A percentile compares a stretch with the other conserved stretches of the same genome.
Evolutionary conservation across 2,113 vertebrate genomes (phyloP).

Genomic region (Coreoperca whiteheadi): DNA sequence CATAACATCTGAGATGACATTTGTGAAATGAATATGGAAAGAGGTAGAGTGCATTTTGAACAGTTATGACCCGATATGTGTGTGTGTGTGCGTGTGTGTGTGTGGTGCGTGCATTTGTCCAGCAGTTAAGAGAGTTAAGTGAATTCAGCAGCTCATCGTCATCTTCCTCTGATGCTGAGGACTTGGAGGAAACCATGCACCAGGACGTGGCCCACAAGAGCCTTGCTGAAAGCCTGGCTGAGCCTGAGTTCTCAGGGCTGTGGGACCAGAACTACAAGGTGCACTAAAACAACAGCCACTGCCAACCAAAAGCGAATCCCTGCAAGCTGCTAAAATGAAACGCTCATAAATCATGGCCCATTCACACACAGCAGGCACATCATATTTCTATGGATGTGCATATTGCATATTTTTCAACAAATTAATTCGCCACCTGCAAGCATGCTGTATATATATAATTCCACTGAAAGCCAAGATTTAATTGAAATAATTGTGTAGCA

Average conservation of each 20-base stretch:
- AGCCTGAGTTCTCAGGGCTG: constrained; percentile 90
- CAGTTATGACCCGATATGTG: background rate
- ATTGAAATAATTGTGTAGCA: background rate
- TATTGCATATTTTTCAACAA: constrained; percentile 5
- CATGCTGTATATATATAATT: background rate
- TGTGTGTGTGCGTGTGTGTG: constrained; percentile 24
- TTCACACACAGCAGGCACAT: constrained; percentile 39
- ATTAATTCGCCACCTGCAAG: constrained; percentile 20
- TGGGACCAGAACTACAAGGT: constrained; percentile 81
- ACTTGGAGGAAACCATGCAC: constrained; percentile 17
- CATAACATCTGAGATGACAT: background rate
- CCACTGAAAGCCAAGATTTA: background rate
- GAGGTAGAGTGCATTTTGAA: background rate
- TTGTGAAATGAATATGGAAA: background rate
- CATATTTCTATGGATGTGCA: constrained; percentile 12
- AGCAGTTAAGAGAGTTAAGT: constrained; percentile 42
- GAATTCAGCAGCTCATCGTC: constrained; percentile 63
- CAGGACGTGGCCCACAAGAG: constrained; percentile 60
- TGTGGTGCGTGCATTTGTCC: constrained; percentile 44
- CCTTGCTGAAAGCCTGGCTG: constrained; percentile 68
- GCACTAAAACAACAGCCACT: constrained; percentile 28
- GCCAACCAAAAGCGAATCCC: constrained; percentile 22
- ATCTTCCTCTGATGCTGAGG: constrained; percentile 53
- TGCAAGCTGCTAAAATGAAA: constrained; percentile 52
- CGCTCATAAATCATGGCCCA: constrained; percentile 59